Percentiles rank a stretch among this genome's conserved stretches.
These are phyloP conservation scores for Potamarius usumacintae DNA, from an alignment of 2,113 vertebrate genomes.

Conservation along the genomic window DNA sequence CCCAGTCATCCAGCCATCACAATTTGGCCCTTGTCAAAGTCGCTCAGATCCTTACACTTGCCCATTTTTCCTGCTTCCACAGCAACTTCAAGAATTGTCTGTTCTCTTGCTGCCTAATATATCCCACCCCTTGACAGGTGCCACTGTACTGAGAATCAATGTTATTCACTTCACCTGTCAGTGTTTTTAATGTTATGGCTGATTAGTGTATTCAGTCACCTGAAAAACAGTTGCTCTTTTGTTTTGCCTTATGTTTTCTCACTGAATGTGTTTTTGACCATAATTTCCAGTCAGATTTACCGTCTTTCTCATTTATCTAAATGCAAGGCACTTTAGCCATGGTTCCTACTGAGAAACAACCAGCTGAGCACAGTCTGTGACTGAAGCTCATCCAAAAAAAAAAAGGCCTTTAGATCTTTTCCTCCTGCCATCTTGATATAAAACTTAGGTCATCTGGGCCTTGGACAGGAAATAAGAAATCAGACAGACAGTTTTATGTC, in stretches of 20 bases:
- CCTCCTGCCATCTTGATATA: background rate
- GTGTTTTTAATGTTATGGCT: too few species aligned
- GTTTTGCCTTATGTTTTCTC: background rate
- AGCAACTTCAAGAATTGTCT: too few species aligned
- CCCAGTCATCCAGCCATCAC: too few species aligned
- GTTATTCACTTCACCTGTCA: too few species aligned
- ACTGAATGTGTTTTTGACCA: background rate
- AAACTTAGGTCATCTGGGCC: background rate
- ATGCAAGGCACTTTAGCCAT: background rate
- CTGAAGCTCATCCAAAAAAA: background rate
- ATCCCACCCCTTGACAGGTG: too few species aligned
- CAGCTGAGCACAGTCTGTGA: background rate
- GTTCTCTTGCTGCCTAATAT: too few species aligned
- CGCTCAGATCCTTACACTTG: too few species aligned
- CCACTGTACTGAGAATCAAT: too few species aligned
- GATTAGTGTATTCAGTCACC: background rate
- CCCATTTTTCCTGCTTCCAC: too few species aligned
- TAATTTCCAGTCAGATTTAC: background rate
- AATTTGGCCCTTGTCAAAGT: too few species aligned
- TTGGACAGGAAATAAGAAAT: background rate
- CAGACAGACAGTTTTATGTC: conserved; percentile 52
- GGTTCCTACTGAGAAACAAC: background rate
- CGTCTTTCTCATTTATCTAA: background rate
- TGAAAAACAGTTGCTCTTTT: background rate
- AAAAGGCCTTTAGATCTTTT: background rate